Conservation (phyloP, 1,140 invertebrate genomes). For the Diorhabda sublineata region DNA sequence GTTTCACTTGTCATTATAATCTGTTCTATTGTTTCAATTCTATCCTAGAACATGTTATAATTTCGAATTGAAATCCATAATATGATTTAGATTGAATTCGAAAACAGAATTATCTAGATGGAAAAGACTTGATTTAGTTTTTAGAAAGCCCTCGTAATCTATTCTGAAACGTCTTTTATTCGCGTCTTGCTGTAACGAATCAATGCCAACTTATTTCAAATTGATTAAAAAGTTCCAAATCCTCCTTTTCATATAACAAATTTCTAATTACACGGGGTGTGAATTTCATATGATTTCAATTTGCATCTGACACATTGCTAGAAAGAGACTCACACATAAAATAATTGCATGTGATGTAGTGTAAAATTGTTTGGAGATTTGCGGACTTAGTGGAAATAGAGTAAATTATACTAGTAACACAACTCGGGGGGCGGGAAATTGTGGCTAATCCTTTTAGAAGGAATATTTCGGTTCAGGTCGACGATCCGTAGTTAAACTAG, state of each 20-base stretch:
- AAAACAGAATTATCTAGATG: too few species aligned
- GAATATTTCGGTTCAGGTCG: neutral
- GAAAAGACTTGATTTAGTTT: too few species aligned
- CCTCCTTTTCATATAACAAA: neutral
- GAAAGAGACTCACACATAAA: slow-evolving; percentile 2
- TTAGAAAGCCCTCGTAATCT: neutral
- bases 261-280: slow-evolving; percentile 2
- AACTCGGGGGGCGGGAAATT: neutral
- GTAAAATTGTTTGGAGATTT: slow-evolving; percentile 2
- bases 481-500: neutral
- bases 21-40: too few species aligned
- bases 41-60: too few species aligned
- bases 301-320: neutral
- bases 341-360: neutral
- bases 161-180: neutral
- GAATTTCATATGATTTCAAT: neutral
- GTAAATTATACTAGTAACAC: neutral
- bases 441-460: neutral
- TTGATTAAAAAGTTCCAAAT: slow-evolving; percentile 3
- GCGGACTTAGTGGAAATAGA: slow-evolving; percentile 1
- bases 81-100: too few species aligned
- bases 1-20: too few species aligned
- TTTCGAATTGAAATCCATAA: too few species aligned
- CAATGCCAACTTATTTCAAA: neutral
- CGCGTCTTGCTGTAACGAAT: neutral